Percentiles rank a stretch among this genome's conserved stretches.
These are phyloP conservation scores for Hippocampus guttulatus DNA, from an alignment of 2,113 vertebrate species.

Conservation along the genomic window DNA sequence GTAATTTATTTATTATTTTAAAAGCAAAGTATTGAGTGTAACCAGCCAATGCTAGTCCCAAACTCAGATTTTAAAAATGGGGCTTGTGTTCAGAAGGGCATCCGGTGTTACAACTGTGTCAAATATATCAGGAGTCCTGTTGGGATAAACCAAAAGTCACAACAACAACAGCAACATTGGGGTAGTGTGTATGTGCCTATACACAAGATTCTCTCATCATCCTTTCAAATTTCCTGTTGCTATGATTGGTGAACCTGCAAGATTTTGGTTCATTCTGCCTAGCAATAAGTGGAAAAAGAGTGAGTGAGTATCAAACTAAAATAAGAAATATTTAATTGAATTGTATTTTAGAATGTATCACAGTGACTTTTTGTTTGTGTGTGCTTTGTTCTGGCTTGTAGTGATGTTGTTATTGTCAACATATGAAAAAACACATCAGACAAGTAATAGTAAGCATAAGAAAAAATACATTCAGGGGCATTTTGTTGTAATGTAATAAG, in stretches of 20 bases:
- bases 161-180: too few relatives aligned
- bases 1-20: not conserved
- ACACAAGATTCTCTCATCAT: not conserved
- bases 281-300: not conserved
- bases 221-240: not conserved
- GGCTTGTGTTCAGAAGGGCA: too few relatives aligned
- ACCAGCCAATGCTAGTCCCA: too few relatives aligned
- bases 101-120: too few relatives aligned
- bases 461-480: not conserved
- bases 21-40: not conserved
- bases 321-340: too few relatives aligned
- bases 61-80: too few relatives aligned
- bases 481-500: not conserved
- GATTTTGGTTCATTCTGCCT: too few relatives aligned
- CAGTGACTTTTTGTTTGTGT: not conserved
- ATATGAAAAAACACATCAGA: not conserved
- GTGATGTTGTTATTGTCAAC: not conserved
- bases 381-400: not conserved
- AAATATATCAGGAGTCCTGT: too few relatives aligned
- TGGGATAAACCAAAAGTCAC: too few relatives aligned
- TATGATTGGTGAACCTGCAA: too few relatives aligned
- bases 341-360: not conserved
- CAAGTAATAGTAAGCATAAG: not conserved
- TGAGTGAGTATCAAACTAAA: too few relatives aligned
- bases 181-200: not conserved